These are phyloP conservation scores for Acronicta leporina DNA, from an alignment of 2,888 invertebrate species.

Conservation along the genomic window DNA sequence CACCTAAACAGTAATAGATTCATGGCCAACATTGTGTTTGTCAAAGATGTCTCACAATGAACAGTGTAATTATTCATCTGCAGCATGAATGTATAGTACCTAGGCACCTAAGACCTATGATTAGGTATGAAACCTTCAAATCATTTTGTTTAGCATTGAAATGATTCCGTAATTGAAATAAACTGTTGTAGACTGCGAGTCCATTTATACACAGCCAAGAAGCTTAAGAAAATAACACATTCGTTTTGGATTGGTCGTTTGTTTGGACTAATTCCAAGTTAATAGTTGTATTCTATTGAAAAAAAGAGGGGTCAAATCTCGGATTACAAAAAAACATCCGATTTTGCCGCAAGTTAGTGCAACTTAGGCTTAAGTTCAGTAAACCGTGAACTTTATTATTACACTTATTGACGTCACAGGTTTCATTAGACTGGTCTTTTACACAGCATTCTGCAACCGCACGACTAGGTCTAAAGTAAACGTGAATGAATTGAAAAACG, in stretches of 20 bases:
- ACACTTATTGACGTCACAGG: conserved; percentile 17
- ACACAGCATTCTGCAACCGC: conserved; percentile 29
- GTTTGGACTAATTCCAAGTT: too few relatives aligned
- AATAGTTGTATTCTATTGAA: too few relatives aligned
- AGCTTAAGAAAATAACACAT: too few relatives aligned
- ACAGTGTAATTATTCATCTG: conserved; percentile 37
- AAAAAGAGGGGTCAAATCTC: too few relatives aligned
- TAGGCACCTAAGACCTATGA: conserved; percentile 24
- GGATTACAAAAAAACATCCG: neutral
- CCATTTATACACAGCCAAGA: neutral
- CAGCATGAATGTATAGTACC: conserved; percentile 11
- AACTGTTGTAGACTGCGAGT: neutral
- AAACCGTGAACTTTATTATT: conserved; percentile 32
- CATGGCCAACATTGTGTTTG: conserved; percentile 14
- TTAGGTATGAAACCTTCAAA: conserved; percentile 45
- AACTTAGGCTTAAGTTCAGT: conserved; percentile 4
- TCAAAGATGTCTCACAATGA: conserved; percentile 16
- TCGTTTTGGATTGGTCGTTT: too few relatives aligned
- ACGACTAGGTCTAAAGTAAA: conserved; percentile 38
- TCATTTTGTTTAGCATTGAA: conserved; percentile 43
- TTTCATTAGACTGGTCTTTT: conserved; percentile 24
- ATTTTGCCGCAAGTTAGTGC: neutral
- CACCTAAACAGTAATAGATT: conserved; percentile 17
- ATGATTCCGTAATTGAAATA: conserved; percentile 2
- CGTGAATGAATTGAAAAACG: conserved; percentile 59